phyloP scores from a whole-genome alignment of 1,140 invertebrate genomes.

The Adelges cooleyi region DNA sequence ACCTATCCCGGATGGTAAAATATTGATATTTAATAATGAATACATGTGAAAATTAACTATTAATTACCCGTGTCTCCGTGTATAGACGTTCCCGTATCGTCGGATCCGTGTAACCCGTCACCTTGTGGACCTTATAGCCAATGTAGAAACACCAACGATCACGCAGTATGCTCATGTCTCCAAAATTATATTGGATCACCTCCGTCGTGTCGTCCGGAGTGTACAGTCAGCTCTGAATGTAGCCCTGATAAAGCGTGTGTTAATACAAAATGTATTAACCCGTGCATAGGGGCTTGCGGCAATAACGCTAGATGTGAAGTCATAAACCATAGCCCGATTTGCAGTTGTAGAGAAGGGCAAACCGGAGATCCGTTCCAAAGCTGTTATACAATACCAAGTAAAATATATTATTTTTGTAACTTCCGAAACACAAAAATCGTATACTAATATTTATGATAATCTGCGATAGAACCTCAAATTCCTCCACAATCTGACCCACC shows the following conservation, averaged over 20 bases:
- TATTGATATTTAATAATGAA: not conserved
- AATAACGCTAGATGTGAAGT: constrained; percentile 70
- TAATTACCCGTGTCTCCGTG: constrained; percentile 34
- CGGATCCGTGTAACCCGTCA: constrained; percentile 55
- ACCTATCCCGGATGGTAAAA: constrained; percentile 35
- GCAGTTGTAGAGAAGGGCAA: constrained; percentile 62
- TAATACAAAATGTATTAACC: constrained; percentile 74
- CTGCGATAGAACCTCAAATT: constrained; percentile 31
- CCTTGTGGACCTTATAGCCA: constrained; percentile 69
- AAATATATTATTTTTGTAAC: constrained; percentile 35
- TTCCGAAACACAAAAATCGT: not conserved
- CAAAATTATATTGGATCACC: constrained; percentile 63
- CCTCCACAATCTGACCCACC: constrained; percentile 34
- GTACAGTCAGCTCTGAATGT: constrained; percentile 70
- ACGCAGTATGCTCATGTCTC: constrained; percentile 69
- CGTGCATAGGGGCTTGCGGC: constrained; percentile 70
- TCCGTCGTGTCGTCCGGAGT: constrained; percentile 68
- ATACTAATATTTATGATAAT: not conserved
- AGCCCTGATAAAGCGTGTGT: constrained; percentile 62
- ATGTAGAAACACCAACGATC: constrained; percentile 53
- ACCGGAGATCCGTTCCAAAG: constrained; percentile 75
- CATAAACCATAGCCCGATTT: constrained; percentile 73
- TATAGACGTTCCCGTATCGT: constrained; percentile 36
- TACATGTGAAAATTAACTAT: not conserved
- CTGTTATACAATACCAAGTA: constrained; percentile 49